These are phyloP conservation scores for Agrochola litura DNA, from an alignment of 2,888 invertebrate genomes.

Conservation along the genomic window DNA sequence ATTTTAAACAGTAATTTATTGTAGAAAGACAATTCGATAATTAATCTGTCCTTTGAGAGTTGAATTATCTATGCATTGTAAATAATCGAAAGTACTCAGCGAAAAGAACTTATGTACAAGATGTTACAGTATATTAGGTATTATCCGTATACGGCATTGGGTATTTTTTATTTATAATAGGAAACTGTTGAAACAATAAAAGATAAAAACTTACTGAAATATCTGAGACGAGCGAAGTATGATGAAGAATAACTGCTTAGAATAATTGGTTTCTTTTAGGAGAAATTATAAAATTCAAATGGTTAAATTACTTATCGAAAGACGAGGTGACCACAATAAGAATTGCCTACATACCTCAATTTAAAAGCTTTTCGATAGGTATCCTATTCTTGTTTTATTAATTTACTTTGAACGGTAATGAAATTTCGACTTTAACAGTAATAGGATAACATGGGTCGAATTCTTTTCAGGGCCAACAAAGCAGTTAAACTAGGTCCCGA, in stretches of 20 bases:
- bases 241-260: not conserved
- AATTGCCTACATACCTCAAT: not conserved
- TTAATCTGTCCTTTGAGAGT: constrained; percentile 1
- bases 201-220: not conserved
- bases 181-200: not conserved
- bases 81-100: not conserved
- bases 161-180: not conserved
- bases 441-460: constrained; percentile 12
- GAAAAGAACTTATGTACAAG: not conserved
- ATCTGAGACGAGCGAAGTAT: constrained; percentile 8
- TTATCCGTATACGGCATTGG: no score
- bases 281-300: constrained; percentile 3
- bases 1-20: not conserved
- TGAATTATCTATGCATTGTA: not conserved
- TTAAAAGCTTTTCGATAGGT: constrained; percentile 4
- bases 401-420: constrained; percentile 23
- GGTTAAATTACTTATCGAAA: constrained; percentile 9
- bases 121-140: not conserved
- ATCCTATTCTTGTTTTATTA: constrained; percentile 23
- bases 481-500: constrained; percentile 35
- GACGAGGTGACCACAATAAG: not conserved
- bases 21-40: not conserved
- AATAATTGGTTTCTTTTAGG: not conserved
- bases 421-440: constrained; percentile 33
- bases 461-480: constrained; percentile 36